Percentiles rank a stretch among this genome's conserved stretches.
These are phyloP conservation scores for Oxyura jamaicensis DNA, from an alignment of 2,113 vertebrate genomes.

Conservation along the genomic window DNA sequence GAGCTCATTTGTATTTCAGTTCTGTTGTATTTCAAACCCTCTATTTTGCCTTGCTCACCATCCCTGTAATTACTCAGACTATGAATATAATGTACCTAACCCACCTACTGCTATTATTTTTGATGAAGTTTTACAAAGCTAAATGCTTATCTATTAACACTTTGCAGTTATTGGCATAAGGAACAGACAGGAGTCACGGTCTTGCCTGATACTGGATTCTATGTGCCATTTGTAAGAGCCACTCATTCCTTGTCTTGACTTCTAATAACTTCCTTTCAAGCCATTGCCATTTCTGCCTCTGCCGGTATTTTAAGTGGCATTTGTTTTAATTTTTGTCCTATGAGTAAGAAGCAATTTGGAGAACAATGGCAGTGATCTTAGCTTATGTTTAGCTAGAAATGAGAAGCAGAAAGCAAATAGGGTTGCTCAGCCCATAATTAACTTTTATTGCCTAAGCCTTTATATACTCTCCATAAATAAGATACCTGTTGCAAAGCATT, in stretches of 20 bases:
- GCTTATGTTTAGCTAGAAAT: neutral
- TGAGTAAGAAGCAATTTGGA: neutral
- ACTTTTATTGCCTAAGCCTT: neutral
- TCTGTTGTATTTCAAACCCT: neutral
- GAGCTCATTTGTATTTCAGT: neutral
- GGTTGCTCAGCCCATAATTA: neutral
- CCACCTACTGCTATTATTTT: neutral
- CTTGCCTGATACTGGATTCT: neutral
- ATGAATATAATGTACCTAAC: neutral
- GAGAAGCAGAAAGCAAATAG: conserved; percentile 2
- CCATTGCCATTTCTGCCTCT: neutral
- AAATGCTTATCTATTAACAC: neutral
- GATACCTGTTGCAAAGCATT: conserved; percentile 13
- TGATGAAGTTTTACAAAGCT: neutral
- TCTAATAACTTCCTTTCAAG: neutral
- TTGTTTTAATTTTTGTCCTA: neutral
- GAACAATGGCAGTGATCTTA: neutral
- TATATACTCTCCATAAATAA: neutral
- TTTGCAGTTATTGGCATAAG: neutral
- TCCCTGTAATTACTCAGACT: neutral
- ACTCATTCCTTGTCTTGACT: neutral
- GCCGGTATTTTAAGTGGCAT: neutral
- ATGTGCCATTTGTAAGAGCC: neutral
- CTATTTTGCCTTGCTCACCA: neutral
- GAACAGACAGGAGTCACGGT: neutral